Evolutionary conservation across 1,140 invertebrate genomes (phyloP), one percentile per base, ranked within the genome.

Genomic region (Drosophila persimilis): DNA sequence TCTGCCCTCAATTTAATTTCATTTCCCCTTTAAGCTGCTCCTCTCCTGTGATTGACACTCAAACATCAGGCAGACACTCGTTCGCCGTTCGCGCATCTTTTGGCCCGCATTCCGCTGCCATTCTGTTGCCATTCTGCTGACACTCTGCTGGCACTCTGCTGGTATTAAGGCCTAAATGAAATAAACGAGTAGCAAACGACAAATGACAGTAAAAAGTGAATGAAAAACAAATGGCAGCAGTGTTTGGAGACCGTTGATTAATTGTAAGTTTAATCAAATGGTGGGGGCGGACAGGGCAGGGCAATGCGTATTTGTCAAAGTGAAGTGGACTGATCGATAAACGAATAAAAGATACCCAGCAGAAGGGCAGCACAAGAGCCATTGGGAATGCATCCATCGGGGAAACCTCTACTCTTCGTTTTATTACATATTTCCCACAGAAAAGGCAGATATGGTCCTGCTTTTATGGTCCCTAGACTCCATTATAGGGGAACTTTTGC

Each of bases 201-300:
- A 50, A 72, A 29, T 62, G 70, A 55, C 69, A 56, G 51, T 73
- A 63, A 73, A 73, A 59, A 57, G 43, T 26, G 67, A 71, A 44
- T 53, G 26, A 64, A 61, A 73, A 59, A 62, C 50, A 43, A 73
- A 71, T 73, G 64, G 55, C 29, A 53, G 41, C 69, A 73, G 39
- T 22, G 54, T 57, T 29, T 29, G 50, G 31, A 48, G 46, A 48
- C 58, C 56, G 55, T 85, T 80, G 80, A 84, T 84, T 80, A 85
- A 84, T 84, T 73, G 80, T 67, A 55, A 55, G 63, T 67, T 72
- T 85, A 85, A 80, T 73, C 80, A 76, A 80, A 52, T 31, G 59
- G 39, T 39, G 35, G 35, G 35, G 35, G 35, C 8, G 35, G 11
- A 3, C 11, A 11, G 11, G 35, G 11, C 35, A 9, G 50, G 50